phyloP scores from a whole-genome alignment of 2,888 invertebrate species.

The Dilophus febrilis region DNA sequence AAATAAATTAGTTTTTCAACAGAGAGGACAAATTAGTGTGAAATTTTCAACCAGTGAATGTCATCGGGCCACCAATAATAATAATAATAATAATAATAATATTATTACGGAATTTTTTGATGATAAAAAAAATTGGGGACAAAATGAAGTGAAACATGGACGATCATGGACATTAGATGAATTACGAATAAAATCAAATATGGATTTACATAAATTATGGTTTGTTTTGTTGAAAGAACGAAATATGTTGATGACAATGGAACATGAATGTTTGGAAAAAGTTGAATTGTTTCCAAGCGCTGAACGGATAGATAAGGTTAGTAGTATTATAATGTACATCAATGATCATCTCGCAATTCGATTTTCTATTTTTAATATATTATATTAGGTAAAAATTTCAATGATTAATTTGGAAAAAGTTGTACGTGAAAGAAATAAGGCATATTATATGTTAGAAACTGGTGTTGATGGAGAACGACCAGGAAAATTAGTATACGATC shows the following conservation, averaged over 20 bases:
- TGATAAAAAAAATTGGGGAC: slow-evolving; percentile 65
- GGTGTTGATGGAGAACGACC: slow-evolving; percentile 71
- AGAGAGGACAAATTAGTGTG: too few species aligned
- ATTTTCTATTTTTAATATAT: not conserved
- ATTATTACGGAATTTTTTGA: slow-evolving; percentile 87
- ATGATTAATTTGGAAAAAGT: slow-evolving; percentile 88
- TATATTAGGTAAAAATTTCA: slow-evolving; percentile 63
- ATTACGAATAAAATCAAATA: slow-evolving; percentile 82
- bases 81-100: too few species aligned
- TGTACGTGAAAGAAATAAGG: slow-evolving; percentile 79
- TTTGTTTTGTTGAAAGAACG: slow-evolving; percentile 78
- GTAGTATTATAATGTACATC: too few species aligned
- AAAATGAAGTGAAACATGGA: slow-evolving; percentile 57
- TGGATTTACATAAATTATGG: slow-evolving; percentile 95
- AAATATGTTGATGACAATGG: slow-evolving; percentile 96
- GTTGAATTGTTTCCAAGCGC: slow-evolving; percentile 68
- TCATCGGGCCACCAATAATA: too few species aligned
- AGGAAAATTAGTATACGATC: slow-evolving; percentile 36
- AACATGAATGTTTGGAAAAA: slow-evolving; percentile 55
- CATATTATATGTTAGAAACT: slow-evolving; percentile 78
- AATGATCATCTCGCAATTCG: not conserved
- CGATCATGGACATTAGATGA: slow-evolving; percentile 82
- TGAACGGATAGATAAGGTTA: slow-evolving; percentile 81
- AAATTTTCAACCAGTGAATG: too few species aligned
- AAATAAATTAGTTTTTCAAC: too few species aligned